Base-by-base conservation (phyloP, 2,888 invertebrate species). In the Hesperia comma region DNA sequence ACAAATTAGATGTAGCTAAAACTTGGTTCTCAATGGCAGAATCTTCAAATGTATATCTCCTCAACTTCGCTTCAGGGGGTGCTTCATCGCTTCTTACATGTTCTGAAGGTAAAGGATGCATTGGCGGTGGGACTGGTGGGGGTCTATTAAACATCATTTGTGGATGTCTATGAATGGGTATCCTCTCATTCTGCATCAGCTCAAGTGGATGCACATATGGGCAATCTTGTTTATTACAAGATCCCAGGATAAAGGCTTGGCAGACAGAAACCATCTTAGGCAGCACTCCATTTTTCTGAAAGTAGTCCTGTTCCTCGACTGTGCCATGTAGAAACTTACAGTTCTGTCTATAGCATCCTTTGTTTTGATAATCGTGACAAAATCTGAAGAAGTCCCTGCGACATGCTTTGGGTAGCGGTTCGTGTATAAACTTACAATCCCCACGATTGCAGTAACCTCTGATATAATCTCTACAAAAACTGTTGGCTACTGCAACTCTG, bases 311-410 rank as follows among this genome's bases (percentile, higher is more conserved):
- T 60, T 96, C 95, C 77, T 95, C 95, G 58, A 94, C 86, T 6
- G 94, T 93, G 76, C 95, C 95, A 81, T 96, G 96, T 63, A 95
- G 87, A 81, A 96, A 96, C 75, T 94, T 94, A 81, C 96, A 96
- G 74, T 94, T 95, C 10, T 86, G 82, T 76, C 94, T 91, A 67
- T 95, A 93, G 71, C 93, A 93, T 72, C 95, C 95, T 78, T 95
- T 95, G 82, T 96, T 96, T 87, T 96, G 96, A 78, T 84, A 94
- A 75, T 94, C 94, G 76, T 94, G 94, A 75, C 94, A 94, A 76
- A 94, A 94, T 46, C 91, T 85, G 75, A 93, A 90, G 40, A 92
- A 77, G 46, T 90, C 91, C 69, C 89, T 90, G 10, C 92, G 74
- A 66, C 72, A 82, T 6, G 76, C 68, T 72, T 82, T 85, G 2